Base-by-base conservation (phyloP, 2,888 invertebrate genomes). In the Elgonia sp. region DNA sequence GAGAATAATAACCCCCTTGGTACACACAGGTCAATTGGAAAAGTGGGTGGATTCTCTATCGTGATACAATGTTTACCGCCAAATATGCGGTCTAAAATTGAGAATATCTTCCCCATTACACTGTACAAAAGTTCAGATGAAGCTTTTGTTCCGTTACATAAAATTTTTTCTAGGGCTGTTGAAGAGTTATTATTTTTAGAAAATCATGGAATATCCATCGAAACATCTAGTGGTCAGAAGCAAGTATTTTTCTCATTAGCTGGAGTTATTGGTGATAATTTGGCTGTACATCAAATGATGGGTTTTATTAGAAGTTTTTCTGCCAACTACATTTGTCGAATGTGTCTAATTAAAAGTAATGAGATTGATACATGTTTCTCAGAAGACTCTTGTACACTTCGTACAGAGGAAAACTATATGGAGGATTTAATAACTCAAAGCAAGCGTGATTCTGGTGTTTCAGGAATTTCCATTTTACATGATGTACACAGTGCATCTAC, bases 271-370 rank as follows among this genome's bases (percentile, higher is more conserved):
- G 85, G 85, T 4, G 80, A 80, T 37, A 85, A 85, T 14, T 62
- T 85, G 20, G 85, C 73, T n/a, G 39, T 50, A 9, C 69, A 80
- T 70, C 46, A 70, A 39, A 73, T 82, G n/a, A 40, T 82, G 20
- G 89, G 86, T 67, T 86, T 84, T 46, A 29, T 72, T 6, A 55
- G 46, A 85, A 72, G 84, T 77, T 89, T 89, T 69, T 67, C 62
- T 21, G 76, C 76, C 0, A 88, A 88, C 65, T 87, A 55, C 53
- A 79, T 76, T 12, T 91, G 91, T 77, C 70, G 89, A 85, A 67
- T 88, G 21, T 89, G 89, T 70, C 85, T 85, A 42, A 42, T 76
- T n/a, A 75, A 12, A 39, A 69, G 40, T 10, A 9, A 83, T 39
- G 50, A 57, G 4, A 69, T 83, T 0, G 60, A 76, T 50, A 40